Evolutionary conservation across 2,888 invertebrate species (phyloP).

Genomic region (Entomobrya multifasciata): DNA sequence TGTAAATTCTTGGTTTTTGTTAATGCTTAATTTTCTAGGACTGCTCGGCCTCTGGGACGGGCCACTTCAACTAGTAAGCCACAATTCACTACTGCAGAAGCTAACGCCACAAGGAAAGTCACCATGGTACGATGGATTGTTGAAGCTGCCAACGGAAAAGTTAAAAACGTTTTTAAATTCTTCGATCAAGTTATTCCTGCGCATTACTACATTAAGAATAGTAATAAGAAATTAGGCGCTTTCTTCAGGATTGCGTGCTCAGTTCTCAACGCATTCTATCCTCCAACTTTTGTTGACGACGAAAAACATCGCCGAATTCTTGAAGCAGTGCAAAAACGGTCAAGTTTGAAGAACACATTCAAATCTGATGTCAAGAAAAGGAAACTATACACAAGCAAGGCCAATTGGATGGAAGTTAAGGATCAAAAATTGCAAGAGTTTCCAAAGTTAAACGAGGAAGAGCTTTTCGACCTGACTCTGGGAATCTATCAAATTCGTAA

Average conservation of each 20-base stretch:
- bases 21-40: no score
- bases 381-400: neutral
- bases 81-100: conserved; percentile 34
- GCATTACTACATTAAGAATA: conserved; percentile 15
- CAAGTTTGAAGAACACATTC: neutral
- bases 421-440: conserved; percentile 17
- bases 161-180: no score
- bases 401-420: neutral
- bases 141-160: no score
- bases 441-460: conserved; percentile 7
- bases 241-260: neutral
- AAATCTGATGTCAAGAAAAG: neutral
- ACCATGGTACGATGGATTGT: conserved; percentile 44
- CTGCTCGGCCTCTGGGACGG: no score
- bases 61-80: no score
- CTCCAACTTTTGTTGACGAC: neutral
- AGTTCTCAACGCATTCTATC: neutral
- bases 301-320: neutral
- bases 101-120: conserved; percentile 45
- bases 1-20: no score
- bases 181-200: conserved; percentile 42
- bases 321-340: neutral
- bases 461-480: conserved; percentile 40
- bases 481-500: conserved; percentile 49
- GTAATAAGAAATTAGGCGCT: neutral